phyloP scores from a whole-genome alignment of 2,797 vertebrate genomes.

The Urocyon cinereoargenteus region DNA sequence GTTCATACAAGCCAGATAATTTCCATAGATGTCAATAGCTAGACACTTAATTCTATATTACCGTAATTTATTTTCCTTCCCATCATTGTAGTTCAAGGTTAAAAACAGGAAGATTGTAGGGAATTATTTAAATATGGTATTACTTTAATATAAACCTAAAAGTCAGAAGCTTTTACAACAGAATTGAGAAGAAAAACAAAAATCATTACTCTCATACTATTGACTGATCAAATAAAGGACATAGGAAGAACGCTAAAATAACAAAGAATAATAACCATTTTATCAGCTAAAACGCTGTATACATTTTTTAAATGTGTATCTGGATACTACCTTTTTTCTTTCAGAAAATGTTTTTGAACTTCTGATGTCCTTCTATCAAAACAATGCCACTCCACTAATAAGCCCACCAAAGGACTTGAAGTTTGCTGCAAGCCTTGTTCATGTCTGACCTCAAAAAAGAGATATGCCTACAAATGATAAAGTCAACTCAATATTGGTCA shows the following conservation, averaged over 20 bases:
- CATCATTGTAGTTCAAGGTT: conserved; percentile 19
- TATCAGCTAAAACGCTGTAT: not conserved
- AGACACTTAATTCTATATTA: conserved; percentile 1
- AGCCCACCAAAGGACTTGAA: not conserved
- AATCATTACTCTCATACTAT: not conserved
- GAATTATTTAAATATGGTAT: not conserved
- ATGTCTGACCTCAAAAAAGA: not conserved
- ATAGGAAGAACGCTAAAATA: conserved; percentile 1
- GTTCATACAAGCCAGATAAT: conserved; percentile 8
- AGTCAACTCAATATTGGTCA: not conserved
- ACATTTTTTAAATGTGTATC: not conserved
- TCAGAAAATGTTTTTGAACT: conserved; percentile 20
- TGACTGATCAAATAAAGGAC: not conserved
- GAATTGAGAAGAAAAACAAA: conserved; percentile 33
- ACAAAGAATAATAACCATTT: conserved; percentile 30
- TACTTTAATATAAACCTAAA: conserved; percentile 43
- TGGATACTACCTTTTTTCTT: not conserved
- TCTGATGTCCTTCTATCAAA: not conserved
- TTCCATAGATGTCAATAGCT: not conserved
- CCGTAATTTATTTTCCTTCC: conserved; percentile 40
- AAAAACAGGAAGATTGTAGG: not conserved
- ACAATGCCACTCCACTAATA: not conserved
- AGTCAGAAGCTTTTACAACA: conserved; percentile 10
- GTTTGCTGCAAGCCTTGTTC: not conserved
- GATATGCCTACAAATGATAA: not conserved